phyloP scores from a whole-genome alignment of 2,113 vertebrate species.

The Gasterosteus aculeatus region DNA sequence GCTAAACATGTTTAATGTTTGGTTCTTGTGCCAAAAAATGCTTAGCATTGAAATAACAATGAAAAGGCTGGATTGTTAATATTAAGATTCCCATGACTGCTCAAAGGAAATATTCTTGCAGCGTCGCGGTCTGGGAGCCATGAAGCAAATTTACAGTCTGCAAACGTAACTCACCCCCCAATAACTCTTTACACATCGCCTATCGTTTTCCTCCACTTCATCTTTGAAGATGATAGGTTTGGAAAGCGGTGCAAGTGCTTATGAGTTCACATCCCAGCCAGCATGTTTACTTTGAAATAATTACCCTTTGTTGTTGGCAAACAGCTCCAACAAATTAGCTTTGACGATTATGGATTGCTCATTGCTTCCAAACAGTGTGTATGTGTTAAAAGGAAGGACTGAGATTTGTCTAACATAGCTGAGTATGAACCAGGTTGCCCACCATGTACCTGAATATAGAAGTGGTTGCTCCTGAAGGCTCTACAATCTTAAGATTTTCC shows the following conservation, averaged over 20 bases:
- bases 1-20: slow-evolving; percentile 28
- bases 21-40: slow-evolving; percentile 30
- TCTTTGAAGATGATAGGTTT: slow-evolving; percentile 53
- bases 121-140: slow-evolving; percentile 44
- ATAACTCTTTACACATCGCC: slow-evolving; percentile 26
- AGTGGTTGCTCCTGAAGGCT: slow-evolving; percentile 63
- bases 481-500: slow-evolving; percentile 64
- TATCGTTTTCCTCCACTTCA: slow-evolving; percentile 52
- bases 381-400: background rate
- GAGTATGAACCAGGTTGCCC: slow-evolving; percentile 51
- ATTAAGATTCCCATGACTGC: slow-evolving; percentile 67
- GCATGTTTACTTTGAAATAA: slow-evolving; percentile 64
- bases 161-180: slow-evolving; percentile 33
- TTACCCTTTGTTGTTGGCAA: slow-evolving; percentile 55
- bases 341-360: slow-evolving; percentile 47
- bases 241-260: slow-evolving; percentile 41
- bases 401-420: slow-evolving; percentile 23
- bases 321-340: slow-evolving; percentile 46
- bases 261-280: slow-evolving; percentile 67
- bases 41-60: slow-evolving; percentile 33
- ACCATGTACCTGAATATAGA: slow-evolving; percentile 66
- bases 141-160: slow-evolving; percentile 53
- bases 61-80: slow-evolving; percentile 53
- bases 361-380: slow-evolving; percentile 13
- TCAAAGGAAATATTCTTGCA: slow-evolving; percentile 51